Evolutionary conservation across 2,888 invertebrate genomes (phyloP), one percentile per base, ranked within the genome.

Genomic region (Esperia sulphurella): DNA sequence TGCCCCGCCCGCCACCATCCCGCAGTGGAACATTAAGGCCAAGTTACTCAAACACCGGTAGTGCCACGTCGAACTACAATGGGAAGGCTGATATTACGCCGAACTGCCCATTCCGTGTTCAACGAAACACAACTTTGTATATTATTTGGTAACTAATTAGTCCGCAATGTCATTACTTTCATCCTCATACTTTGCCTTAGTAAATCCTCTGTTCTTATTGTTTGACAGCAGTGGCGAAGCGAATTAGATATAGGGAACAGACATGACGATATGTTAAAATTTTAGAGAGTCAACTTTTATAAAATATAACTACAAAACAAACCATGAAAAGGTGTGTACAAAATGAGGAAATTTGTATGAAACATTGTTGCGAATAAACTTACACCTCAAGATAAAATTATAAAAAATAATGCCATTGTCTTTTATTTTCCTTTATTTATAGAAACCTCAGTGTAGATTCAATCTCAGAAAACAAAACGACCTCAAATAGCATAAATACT

Each of bases 281-380:
- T 88, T 84, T 86, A 86, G 83, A 88, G 84, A 89, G 84, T 83
- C 88, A 81, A 88, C 86, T 89, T 89, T 89, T 89, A 88, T 89
- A 89, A 88, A 84, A 82, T 83, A 86, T 80, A 78, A 81, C 78
- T 76, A 87, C 79, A 83, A 85, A 86, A 83, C 78, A 82, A 84
- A 83, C 74, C 68, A 77, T 75, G 83, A 83, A 81, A 86, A 83
- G 88, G 87, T 89, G 88, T 88, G 88, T 88, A 89, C 87, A 88
- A 89, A 87, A 87, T 79, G 86, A 86, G 83, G 86, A 86, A 83
- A 88, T 89, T 89, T 89, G 89, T 89, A 89, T 89, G 87, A 88
- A 85, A 88, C 81, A 87, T 88, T 89, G 89, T 89, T 89, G 89
- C 88, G 87, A 88, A 88, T 89, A 89, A 89, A 88, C 88, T 87